Evolutionary conservation across 2,888 invertebrate species (phyloP).

Genomic region (Xylota sylvarum): DNA sequence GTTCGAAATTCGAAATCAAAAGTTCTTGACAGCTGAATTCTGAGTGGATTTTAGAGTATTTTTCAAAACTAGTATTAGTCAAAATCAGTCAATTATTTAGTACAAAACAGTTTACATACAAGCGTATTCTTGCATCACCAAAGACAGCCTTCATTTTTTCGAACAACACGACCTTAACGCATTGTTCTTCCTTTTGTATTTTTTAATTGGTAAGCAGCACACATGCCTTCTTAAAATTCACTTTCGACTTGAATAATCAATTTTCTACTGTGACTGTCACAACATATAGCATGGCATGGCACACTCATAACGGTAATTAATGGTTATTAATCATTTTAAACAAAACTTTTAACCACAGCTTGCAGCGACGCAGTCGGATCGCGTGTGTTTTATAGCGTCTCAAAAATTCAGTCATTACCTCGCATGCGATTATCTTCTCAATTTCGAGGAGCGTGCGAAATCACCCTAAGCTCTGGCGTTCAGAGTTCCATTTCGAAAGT

Average conservation of each 20-base stretch:
- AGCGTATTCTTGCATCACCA: no score
- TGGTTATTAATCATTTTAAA: constrained; percentile 70
- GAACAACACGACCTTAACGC: not conserved
- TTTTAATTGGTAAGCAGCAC: not conserved
- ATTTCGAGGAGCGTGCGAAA: constrained; percentile 67
- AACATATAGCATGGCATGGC: constrained; percentile 35
- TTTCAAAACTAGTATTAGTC: no score
- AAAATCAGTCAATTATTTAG: no score
- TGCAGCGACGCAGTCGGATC: constrained; percentile 43
- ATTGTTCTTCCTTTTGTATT: not conserved
- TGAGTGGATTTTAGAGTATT: no score
- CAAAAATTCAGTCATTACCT: constrained; percentile 70
- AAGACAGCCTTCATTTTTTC: no score
- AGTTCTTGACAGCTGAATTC: no score
- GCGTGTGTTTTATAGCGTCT: constrained; percentile 72
- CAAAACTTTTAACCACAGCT: constrained; percentile 66
- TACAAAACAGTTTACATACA: no score
- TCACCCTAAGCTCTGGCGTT: constrained; percentile 61
- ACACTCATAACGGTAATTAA: constrained; percentile 65
- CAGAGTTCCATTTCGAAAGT: constrained; percentile 67
- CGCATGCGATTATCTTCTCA: constrained; percentile 73
- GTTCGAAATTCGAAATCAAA: no score
- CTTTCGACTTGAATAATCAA: constrained; percentile 49
- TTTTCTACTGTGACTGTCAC: constrained; percentile 42
- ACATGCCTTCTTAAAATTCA: constrained; percentile 24